Percentiles rank a stretch among this genome's conserved stretches.
Conservation (phyloP, 2,888 invertebrate species). For the Blastobasis lacticolella region DNA sequence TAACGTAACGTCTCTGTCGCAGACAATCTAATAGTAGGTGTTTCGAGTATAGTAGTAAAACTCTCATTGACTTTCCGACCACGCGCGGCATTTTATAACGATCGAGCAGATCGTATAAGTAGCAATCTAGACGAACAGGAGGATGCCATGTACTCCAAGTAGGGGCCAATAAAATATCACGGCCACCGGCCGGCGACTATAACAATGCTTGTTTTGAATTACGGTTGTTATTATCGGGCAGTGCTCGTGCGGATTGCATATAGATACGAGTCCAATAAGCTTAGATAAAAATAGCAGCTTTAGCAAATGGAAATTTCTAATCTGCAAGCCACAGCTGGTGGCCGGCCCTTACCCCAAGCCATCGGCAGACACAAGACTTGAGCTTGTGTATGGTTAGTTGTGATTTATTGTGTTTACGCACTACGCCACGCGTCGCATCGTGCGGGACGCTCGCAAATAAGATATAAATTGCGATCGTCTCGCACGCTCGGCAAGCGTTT, state of each 20-base stretch:
- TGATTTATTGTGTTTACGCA: conserved; percentile 53
- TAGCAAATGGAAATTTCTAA: no score
- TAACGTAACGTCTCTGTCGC: no score
- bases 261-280: no score
- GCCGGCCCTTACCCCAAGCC: no score
- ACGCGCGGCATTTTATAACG: conserved; percentile 29
- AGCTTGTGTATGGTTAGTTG: neutral
- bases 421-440: neutral
- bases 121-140: conserved; percentile 13
- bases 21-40: neutral
- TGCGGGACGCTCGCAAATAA: conserved; percentile 29
- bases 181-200: conserved; percentile 15
- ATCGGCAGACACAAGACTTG: conserved; percentile 15
- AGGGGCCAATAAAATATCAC: conserved; percentile 27
- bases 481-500: conserved; percentile 41
- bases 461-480: conserved; percentile 41
- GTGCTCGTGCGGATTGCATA: no score
- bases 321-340: no score
- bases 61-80: conserved; percentile 27
- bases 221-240: no score
- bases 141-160: conserved; percentile 20
- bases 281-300: no score
- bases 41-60: conserved; percentile 1
- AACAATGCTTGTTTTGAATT: neutral
- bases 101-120: conserved; percentile 21